Conservation (phyloP, 2,888 invertebrate genomes). For the Hyposoter dolosus region DNA sequence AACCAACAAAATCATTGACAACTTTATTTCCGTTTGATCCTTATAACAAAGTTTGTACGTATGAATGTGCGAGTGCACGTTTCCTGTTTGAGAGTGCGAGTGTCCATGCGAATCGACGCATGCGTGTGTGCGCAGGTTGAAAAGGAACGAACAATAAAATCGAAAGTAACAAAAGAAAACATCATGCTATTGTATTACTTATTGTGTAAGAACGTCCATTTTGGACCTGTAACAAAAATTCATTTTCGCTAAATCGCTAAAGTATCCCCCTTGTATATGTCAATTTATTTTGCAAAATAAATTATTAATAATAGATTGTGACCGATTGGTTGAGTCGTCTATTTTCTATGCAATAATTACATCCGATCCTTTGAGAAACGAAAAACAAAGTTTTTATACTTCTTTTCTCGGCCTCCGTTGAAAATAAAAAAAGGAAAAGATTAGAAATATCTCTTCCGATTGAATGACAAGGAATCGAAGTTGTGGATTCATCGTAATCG, state of each 20-base stretch:
- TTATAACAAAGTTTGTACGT: slow-evolving; percentile 9
- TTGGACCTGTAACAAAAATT: slow-evolving; percentile 74
- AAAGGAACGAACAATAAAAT: slow-evolving; percentile 70
- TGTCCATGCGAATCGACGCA: slow-evolving; percentile 16
- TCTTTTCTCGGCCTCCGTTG: neutral
- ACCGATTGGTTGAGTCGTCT: slow-evolving; percentile 71
- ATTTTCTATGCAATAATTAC: slow-evolving; percentile 24
- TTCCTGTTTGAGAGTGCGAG: neutral
- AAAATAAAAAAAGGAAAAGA: neutral
- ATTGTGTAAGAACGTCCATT: slow-evolving; percentile 62
- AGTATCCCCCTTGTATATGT: slow-evolving; percentile 81
- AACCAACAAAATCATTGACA: slow-evolving; percentile 34
- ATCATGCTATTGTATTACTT: slow-evolving; percentile 72
- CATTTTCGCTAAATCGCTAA: slow-evolving; percentile 78
- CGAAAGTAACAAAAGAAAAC: slow-evolving; percentile 76
- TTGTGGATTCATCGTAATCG: slow-evolving; percentile 18
- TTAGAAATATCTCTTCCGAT: neutral
- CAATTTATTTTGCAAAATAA: slow-evolving; percentile 84
- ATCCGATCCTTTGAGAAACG: slow-evolving; percentile 1
- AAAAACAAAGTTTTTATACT: neutral
- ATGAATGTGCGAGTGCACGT: slow-evolving; percentile 13
- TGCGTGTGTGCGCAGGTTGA: slow-evolving; percentile 53
- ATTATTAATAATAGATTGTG: slow-evolving; percentile 72
- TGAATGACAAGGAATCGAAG: neutral
- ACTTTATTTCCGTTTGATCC: slow-evolving; percentile 16